Evolutionary conservation across 2,797 vertebrate species (phyloP), one percentile per base, ranked within the genome.

Genomic region (Lerista edwardsae): DNA sequence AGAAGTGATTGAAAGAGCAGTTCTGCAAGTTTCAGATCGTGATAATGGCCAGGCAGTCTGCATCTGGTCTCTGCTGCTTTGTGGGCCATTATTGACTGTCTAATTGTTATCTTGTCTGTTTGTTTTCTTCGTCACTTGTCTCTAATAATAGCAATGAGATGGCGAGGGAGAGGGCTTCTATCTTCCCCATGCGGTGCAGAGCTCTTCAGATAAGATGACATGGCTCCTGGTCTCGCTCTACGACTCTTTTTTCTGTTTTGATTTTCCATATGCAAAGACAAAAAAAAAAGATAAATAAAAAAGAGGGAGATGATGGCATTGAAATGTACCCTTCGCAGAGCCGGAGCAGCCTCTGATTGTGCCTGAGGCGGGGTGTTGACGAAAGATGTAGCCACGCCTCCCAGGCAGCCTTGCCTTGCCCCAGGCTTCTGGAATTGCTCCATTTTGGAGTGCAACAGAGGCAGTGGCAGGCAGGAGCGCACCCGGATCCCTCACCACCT

Each of bases 1-100:
- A 84, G 79, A 84, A 85, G 80, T 84, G 84, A 87, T 88, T 80
- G 65, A 88, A 90, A 88, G 82, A 88, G 89, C 59, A 84, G 27
- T 68, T 36, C 65, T 23, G 27, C 31, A 86, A 81, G 84, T 83
- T 67, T 75, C 83, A 47, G 59, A 82, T 12, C 51, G 83, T 81
- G 29, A 74, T 59, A 62, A 39, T 71, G 9, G 73, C 65, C 71
- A 47, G 75, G 39, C 19, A 84, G 74, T 5, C 79, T 76, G 25
- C 82, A 75, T 85, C 59, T 76, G 77, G 29, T 87, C 68, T 88
- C 87, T 44, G 1, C 36, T 84, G 61, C 88, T 91, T 83, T 67
- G 68, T 25, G 3, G 59, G 65, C 76, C 85, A 74, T 59, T 91
- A 86, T 73, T 86, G 71, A 86, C 86, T 59, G 69, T 84, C 85